Conservation (phyloP, 2,888 invertebrate species). For the Tachystola acroxantha region DNA sequence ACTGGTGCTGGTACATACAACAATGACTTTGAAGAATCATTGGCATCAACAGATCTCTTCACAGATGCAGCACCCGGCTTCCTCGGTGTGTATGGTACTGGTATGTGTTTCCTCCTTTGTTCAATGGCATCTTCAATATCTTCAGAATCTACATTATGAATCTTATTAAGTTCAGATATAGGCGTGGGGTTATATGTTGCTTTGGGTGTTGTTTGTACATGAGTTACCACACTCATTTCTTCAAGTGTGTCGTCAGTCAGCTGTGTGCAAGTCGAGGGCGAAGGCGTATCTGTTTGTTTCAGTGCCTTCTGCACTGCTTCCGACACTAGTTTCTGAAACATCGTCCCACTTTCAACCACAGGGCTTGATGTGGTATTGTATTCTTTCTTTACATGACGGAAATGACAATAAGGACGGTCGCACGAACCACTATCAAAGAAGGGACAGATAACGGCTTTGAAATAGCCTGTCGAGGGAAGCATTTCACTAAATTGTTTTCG, state of each 20-base stretch:
- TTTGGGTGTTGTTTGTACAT: constrained; percentile 53
- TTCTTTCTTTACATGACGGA: constrained; percentile 90
- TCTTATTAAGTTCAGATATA: constrained; percentile 78
- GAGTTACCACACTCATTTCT: constrained; percentile 23
- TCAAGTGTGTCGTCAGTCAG: constrained; percentile 14
- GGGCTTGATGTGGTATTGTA: constrained; percentile 50
- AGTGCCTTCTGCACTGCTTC: constrained; percentile 81
- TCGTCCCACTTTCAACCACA: constrained; percentile 67
- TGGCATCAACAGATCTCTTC: constrained; percentile 51
- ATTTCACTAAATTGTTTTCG: too few species aligned
- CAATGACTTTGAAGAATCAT: constrained; percentile 57
- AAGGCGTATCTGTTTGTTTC: constrained; percentile 55
- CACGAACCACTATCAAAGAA: constrained; percentile 89
- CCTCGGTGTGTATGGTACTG: constrained; percentile 71
- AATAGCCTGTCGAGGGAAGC: constrained; percentile 94
- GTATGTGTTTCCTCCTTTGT: constrained; percentile 65
- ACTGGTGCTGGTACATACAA: constrained; percentile 58
- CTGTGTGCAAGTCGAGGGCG: constrained; percentile 26
- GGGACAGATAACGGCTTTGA: constrained; percentile 91
- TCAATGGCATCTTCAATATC: constrained; percentile 47
- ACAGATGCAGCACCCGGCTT: constrained; percentile 58
- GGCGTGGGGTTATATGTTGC: constrained; percentile 82
- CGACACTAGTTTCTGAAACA: constrained; percentile 78
- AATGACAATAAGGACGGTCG: constrained; percentile 95
- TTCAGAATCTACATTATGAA: constrained; percentile 44